A percentile compares a stretch with the other conserved stretches of the same genome.
Evolutionary conservation across 1,140 invertebrate genomes (phyloP).

Genomic region (Aphaenogaster floridana): DNA sequence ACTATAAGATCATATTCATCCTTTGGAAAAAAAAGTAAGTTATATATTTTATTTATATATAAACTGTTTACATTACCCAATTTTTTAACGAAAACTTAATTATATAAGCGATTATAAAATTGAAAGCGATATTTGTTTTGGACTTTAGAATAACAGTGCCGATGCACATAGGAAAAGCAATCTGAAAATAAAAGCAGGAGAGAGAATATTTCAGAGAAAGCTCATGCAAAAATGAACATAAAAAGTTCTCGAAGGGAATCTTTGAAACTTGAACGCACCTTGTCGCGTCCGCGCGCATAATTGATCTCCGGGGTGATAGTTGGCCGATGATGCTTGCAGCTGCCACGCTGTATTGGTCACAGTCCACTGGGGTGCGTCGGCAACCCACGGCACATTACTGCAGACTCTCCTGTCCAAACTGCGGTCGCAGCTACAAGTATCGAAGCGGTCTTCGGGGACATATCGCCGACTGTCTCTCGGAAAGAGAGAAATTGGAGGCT

Average conservation of each 20-base stretch:
- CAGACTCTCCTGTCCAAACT: conserved; percentile 82
- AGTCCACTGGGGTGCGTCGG: conserved; percentile 69
- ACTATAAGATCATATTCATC: background rate
- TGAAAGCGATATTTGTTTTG: background rate
- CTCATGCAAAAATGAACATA: background rate
- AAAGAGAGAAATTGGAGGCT: conserved; percentile 80
- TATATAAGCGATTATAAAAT: background rate
- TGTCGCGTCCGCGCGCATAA: conserved; percentile 15
- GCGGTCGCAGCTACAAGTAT: conserved; percentile 84
- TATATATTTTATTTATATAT: background rate
- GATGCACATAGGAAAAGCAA: background rate
- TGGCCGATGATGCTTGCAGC: conserved; percentile 82
- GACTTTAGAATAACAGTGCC: background rate
- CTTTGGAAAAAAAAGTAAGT: background rate
- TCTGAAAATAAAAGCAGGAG: background rate
- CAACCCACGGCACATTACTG: conserved; percentile 83
- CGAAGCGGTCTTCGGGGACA: conserved; percentile 83
- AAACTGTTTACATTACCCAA: background rate
- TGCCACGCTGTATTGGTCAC: conserved; percentile 74
- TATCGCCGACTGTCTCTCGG: conserved; percentile 82
- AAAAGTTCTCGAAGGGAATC: background rate
- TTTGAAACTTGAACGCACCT: conserved; percentile 22
- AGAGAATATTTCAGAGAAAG: background rate
- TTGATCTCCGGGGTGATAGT: conserved; percentile 65
- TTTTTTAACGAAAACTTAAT: conserved; percentile 6